phyloP scores from a whole-genome alignment of 2,113 vertebrate species.

The Sinocyclocheilus anshuiensis region DNA sequence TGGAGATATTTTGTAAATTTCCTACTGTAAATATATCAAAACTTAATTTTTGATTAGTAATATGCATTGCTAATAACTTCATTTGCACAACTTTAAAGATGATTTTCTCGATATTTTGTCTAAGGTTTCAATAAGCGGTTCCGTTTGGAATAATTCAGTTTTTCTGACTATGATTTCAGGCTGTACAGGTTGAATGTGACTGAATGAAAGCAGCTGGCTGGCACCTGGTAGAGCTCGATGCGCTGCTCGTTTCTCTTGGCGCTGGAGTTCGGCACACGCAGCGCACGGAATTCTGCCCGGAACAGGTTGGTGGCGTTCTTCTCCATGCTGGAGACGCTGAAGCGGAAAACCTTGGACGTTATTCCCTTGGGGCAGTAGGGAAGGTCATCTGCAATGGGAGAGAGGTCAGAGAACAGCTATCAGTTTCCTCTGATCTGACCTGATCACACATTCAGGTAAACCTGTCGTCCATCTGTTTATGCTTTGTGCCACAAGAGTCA shows the following conservation, averaged over 20 bases:
- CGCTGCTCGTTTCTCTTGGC: constrained; percentile 92
- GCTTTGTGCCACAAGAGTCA: not conserved
- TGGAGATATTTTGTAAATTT: too few relatives aligned
- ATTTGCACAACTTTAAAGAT: too few relatives aligned
- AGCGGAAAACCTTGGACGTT: constrained; percentile 93
- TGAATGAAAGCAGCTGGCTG: constrained; percentile 41
- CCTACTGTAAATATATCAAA: too few relatives aligned
- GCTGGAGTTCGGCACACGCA: constrained; percentile 84
- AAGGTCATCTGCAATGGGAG: constrained; percentile 84
- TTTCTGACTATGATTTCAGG: not conserved
- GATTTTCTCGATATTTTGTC: too few relatives aligned
- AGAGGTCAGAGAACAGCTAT: constrained; percentile 37
- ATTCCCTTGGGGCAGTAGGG: constrained; percentile 87
- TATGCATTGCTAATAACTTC: too few relatives aligned
- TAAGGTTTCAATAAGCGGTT: not conserved
- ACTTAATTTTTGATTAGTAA: too few relatives aligned
- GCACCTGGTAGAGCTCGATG: constrained; percentile 96
- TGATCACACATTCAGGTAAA: not conserved
- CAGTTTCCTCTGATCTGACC: not conserved
- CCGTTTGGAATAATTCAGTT: not conserved
- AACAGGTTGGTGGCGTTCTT: constrained; percentile 95
- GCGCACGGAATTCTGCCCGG: constrained; percentile 92
- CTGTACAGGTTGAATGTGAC: constrained; percentile 51
- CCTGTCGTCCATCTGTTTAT: not conserved
- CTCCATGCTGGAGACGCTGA: constrained; percentile 94